Evolutionary conservation across 2,888 invertebrate species (phyloP).

Genomic region (Lydus trimaculatus): DNA sequence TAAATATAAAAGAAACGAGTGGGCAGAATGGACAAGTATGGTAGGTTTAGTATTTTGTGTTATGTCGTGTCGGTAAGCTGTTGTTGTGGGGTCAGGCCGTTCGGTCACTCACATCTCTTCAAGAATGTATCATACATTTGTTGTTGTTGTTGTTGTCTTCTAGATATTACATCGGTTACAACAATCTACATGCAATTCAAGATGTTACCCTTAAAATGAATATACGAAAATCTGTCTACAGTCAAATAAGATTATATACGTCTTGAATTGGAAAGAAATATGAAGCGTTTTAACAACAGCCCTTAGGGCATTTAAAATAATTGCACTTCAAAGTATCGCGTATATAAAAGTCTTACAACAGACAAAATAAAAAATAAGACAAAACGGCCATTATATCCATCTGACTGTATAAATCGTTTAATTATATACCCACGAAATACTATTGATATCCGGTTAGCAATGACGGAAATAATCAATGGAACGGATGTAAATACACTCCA

Average conservation of each 20-base stretch:
- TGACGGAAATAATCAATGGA: neutral
- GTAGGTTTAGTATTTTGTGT: slow-evolving; percentile 22
- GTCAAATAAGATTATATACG: neutral
- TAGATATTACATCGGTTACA: neutral
- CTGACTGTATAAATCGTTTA: neutral
- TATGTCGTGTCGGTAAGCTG: slow-evolving; percentile 12
- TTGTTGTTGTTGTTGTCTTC: too few relatives aligned
- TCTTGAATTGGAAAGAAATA: too few relatives aligned
- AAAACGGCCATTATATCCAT: neutral
- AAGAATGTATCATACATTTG: slow-evolving; percentile 10
- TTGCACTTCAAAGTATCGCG: too few relatives aligned
- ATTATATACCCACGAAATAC: neutral
- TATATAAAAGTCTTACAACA: too few relatives aligned
- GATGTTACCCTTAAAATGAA: neutral
- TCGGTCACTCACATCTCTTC: slow-evolving; percentile 31
- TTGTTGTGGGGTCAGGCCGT: slow-evolving; percentile 27
- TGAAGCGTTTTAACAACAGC: too few relatives aligned
- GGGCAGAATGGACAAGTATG: slow-evolving; percentile 32
- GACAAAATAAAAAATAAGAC: too few relatives aligned
- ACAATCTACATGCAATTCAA: neutral
- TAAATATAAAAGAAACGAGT: slow-evolving; percentile 18
- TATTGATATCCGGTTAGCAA: neutral
- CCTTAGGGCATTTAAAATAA: too few relatives aligned
- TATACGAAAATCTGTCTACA: neutral
- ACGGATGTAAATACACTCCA: neutral